Base-by-base conservation (phyloP, 2,797 vertebrate genomes). In the Sitta carolinensis region DNA sequence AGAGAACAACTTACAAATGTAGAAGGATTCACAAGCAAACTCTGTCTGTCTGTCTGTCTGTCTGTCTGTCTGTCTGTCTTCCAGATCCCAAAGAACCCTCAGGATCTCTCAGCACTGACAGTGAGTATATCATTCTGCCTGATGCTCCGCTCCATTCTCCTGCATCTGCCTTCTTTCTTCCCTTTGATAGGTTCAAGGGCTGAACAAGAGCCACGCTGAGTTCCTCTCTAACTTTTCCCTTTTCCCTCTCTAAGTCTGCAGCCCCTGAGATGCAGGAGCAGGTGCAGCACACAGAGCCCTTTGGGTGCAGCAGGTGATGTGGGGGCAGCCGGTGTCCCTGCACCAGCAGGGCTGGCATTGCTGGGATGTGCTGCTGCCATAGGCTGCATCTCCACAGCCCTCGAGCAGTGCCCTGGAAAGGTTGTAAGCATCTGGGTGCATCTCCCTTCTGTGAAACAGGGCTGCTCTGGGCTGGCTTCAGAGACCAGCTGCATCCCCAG, bases 61-160 rank as follows among this genome's bases (percentile, higher is more conserved):
- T 93, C 80, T 97, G 21, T 74, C 26, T 88, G 13, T 95, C 38
- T 94, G 15, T 96, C 43, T 94, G 29, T 93, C 80, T 97, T 94
- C 14, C 93, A 97, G 96, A 95, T 86, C 42, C 79, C 29, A 67
- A 92, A 86, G 92, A 78, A 11, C 34, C 51, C 21, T 13, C 55
- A 69, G 85, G 47, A 82, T 61, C 89, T 47, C 48, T 40, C 67
- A 54, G 27, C 0, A 0, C 70, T 73, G 81, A 67, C 61, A 90
- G 97, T 97, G 55, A 96, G 94, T 96, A 90, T 57, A 45, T 7
- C 0, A 2, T 27, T 77, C 54, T 32, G 58, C 67, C 12, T 2
- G 19, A 58, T 12, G 13, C 36, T 80, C 36, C 68, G 54, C 47
- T 79, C 40, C 26, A 8, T 57, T 68, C n/a, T 66, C 20, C 34